Evolutionary conservation across 2,797 vertebrate genomes (phyloP).

Genomic region (Coregonus sp.): DNA sequence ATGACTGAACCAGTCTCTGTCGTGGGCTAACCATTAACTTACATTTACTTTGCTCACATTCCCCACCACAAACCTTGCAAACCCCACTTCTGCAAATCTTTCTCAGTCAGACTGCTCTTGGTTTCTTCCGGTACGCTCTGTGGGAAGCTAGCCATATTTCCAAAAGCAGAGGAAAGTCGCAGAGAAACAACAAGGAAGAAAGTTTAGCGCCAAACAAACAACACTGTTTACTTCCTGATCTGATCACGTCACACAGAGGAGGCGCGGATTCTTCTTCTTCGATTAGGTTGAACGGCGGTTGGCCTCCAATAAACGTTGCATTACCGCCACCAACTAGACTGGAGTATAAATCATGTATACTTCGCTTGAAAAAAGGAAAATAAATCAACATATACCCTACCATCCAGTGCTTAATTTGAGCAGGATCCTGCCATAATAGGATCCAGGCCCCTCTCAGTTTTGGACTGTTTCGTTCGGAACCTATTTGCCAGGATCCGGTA

Average conservation of each 20-base stretch:
- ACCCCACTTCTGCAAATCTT: slow-evolving; percentile 70
- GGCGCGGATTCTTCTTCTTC: background rate
- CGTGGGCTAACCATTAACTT: background rate
- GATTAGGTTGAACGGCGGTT: too few relatives aligned
- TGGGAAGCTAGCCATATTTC: slow-evolving; percentile 65
- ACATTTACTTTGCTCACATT: background rate
- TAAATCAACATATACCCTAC: too few relatives aligned
- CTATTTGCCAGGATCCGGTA: too few relatives aligned
- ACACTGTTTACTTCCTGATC: background rate
- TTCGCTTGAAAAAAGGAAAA: too few relatives aligned
- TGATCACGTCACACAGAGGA: background rate
- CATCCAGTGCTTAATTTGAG: too few relatives aligned
- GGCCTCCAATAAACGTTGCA: too few relatives aligned
- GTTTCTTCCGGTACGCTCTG: slow-evolving; percentile 46
- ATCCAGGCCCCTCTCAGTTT: too few relatives aligned
- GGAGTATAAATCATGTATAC: too few relatives aligned
- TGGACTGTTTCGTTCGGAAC: too few relatives aligned
- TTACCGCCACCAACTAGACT: too few relatives aligned
- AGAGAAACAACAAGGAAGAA: background rate
- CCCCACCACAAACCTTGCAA: slow-evolving; percentile 63
- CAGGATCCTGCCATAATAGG: too few relatives aligned
- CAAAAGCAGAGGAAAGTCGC: rapidly evolving
- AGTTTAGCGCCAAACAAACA: background rate
- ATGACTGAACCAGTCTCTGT: background rate
- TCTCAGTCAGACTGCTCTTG: slow-evolving; percentile 47